These are phyloP conservation scores for Scrobipalpa costella DNA, from an alignment of 2,888 invertebrate species.

Conservation along the genomic window DNA sequence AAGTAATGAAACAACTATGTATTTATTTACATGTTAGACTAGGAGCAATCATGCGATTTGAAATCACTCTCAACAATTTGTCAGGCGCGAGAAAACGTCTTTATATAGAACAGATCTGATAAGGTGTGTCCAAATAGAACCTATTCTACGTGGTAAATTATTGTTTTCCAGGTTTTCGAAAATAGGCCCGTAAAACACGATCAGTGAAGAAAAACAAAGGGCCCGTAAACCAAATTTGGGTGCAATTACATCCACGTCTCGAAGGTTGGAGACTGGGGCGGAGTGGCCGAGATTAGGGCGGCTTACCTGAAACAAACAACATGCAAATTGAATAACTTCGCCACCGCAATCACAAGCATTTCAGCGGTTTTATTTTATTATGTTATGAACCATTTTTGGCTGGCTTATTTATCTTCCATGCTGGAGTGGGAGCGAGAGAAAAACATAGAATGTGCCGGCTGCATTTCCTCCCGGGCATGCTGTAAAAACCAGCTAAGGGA, in stretches of 20 bases:
- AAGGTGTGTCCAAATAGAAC: too few relatives aligned
- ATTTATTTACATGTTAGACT: too few relatives aligned
- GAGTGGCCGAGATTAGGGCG: slow-evolving; percentile 25
- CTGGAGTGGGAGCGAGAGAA: too few relatives aligned
- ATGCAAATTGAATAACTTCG: slow-evolving; percentile 32
- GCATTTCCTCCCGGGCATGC: too few relatives aligned
- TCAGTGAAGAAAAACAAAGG: slow-evolving; percentile 46
- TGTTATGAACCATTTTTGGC: background rate
- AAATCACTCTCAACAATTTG: too few relatives aligned
- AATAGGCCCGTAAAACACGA: background rate
- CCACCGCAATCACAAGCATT: background rate
- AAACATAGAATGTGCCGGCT: too few relatives aligned
- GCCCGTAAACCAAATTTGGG: slow-evolving; percentile 46
- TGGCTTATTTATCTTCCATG: background rate
- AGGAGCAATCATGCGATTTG: too few relatives aligned
- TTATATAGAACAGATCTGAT: too few relatives aligned
- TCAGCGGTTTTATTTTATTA: background rate
- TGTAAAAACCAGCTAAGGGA: too few relatives aligned
- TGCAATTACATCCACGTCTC: slow-evolving; percentile 34
- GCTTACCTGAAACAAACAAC: slow-evolving; percentile 47
- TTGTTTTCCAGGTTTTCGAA: background rate
- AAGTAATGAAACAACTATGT: too few relatives aligned
- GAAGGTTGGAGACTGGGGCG: background rate
- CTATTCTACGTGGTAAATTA: too few relatives aligned
- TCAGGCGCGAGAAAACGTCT: too few relatives aligned